phyloP scores from a whole-genome alignment of 2,888 invertebrate species.

The Lasioglossum figueresi region DNA sequence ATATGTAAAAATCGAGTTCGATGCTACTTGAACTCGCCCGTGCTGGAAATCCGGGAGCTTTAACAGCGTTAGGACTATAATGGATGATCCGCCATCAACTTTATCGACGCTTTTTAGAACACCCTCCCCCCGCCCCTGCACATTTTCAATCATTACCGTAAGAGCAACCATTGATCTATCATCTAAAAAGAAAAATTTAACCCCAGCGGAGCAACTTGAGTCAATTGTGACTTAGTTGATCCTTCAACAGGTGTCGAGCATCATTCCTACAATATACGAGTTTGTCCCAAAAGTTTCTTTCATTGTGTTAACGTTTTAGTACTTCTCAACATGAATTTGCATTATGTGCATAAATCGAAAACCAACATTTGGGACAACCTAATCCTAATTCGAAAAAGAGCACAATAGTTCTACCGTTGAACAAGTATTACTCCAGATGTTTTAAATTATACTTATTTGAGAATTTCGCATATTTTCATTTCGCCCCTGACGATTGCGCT shows the following conservation, averaged over 20 bases:
- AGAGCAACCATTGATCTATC: neutral
- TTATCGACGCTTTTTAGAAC: neutral
- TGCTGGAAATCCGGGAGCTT: neutral
- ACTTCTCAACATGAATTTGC: too few species aligned
- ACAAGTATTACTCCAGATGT: neutral
- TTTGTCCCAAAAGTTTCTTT: too few species aligned
- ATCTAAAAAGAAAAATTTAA: neutral
- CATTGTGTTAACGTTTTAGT: too few species aligned
- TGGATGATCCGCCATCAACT: conserved; percentile 7
- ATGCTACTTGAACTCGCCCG: neutral
- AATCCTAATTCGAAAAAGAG: too few species aligned
- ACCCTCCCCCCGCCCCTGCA: neutral
- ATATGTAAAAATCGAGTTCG: conserved; percentile 8
- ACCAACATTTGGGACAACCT: too few species aligned
- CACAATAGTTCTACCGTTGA: neutral
- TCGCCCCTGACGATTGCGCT: neutral
- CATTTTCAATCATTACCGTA: neutral
- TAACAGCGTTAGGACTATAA: neutral
- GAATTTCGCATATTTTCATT: neutral
- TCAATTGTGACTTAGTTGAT: neutral
- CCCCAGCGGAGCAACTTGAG: neutral
- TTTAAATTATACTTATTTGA: neutral
- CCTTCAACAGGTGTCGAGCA: neutral
- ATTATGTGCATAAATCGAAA: too few species aligned
- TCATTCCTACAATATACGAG: neutral